phyloP scores from a whole-genome alignment of 2,797 vertebrate genomes.

The Enteromius unitaeniatus region DNA sequence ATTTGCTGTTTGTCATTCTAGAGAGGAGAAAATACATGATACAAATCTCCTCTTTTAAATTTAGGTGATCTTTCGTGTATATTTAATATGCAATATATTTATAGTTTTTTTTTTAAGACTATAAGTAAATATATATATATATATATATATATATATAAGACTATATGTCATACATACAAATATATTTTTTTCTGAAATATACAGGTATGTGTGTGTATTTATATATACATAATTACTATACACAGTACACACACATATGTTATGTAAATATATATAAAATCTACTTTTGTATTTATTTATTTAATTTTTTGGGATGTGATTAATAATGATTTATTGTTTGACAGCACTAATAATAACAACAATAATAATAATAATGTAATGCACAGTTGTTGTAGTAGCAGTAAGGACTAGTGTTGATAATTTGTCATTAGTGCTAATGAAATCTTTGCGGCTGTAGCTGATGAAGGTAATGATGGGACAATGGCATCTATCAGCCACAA shows the following conservation, averaged over 20 bases:
- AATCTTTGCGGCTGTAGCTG: slow-evolving; percentile 25
- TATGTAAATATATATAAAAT: too few species aligned
- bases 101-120: too few species aligned
- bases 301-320: too few species aligned
- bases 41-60: not conserved
- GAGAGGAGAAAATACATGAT: not conserved
- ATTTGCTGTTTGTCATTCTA: not conserved
- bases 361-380: slow-evolving; percentile 68
- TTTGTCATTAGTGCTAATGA: slow-evolving; percentile 42
- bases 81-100: not conserved
- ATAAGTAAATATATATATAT: too few species aligned
- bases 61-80: not conserved
- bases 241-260: too few species aligned
- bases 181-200: too few species aligned
- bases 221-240: too few species aligned
- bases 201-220: too few species aligned
- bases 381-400: slow-evolving; percentile 66
- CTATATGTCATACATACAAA: too few species aligned
- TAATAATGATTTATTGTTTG: too few species aligned
- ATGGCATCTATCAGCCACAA: slow-evolving; percentile 82
- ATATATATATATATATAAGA: too few species aligned
- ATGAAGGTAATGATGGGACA: slow-evolving; percentile 73
- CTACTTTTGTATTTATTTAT: too few species aligned
- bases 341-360: not conserved
- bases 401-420: slow-evolving; percentile 62